Conservation (phyloP, 1,140 invertebrate species). For the Pantala flavescens region DNA sequence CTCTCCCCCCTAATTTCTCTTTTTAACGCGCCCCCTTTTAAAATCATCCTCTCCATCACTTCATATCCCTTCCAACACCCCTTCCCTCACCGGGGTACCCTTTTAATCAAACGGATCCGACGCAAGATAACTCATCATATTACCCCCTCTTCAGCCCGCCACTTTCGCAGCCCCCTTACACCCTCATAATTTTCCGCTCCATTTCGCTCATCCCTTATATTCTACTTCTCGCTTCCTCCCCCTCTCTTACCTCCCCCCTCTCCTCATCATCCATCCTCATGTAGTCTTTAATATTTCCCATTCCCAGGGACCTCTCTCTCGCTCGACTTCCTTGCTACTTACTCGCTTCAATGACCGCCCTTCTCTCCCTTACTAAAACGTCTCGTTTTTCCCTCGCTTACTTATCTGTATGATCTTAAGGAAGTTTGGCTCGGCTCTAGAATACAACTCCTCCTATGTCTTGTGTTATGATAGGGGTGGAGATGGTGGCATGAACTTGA, state of each 20-base stretch:
- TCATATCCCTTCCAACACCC: not conserved
- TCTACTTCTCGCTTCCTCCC: not conserved
- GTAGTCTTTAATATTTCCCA: too few species aligned
- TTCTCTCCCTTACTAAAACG: too few species aligned
- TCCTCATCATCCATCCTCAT: too few species aligned
- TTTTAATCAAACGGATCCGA: not conserved
- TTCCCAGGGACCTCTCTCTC: too few species aligned
- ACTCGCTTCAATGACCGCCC: too few species aligned
- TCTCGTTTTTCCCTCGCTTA: too few species aligned
- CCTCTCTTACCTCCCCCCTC: not conserved
- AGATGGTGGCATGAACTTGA: too few species aligned
- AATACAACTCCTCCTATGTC: too few species aligned
- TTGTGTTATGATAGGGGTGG: too few species aligned
- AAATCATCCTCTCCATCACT: not conserved
- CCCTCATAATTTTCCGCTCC: constrained; percentile 3
- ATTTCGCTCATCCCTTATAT: not conserved
- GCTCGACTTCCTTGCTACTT: too few species aligned
- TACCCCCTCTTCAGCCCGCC: not conserved
- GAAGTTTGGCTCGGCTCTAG: too few species aligned
- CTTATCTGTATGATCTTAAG: too few species aligned
- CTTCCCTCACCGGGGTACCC: not conserved
- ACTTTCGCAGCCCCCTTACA: not conserved
- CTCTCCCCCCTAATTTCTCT: not conserved
- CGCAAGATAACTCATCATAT: constrained; percentile 2
- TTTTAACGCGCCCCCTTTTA: not conserved